Evolutionary conservation across 1,140 invertebrate species (phyloP).

Genomic region (Branchinecta lindahli): DNA sequence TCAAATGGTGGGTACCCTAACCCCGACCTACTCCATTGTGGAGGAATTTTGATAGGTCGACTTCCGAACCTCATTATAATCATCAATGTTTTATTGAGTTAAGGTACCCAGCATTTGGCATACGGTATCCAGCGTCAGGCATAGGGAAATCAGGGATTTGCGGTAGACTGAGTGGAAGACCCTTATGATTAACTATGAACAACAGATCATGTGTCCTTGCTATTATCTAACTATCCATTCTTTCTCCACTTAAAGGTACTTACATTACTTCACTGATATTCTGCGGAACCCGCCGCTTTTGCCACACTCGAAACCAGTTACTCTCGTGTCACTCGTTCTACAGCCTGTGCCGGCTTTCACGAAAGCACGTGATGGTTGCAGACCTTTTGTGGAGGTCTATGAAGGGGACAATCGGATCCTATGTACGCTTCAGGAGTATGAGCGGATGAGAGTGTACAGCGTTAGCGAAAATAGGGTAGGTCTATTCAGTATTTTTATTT

Average conservation of each 20-base stretch:
- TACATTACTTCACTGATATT: conserved; percentile 64
- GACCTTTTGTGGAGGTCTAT: conserved; percentile 81
- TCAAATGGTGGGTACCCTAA: too few relatives aligned
- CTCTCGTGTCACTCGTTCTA: conserved; percentile 56
- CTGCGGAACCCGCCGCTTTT: conserved; percentile 36
- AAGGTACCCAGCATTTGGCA: too few relatives aligned
- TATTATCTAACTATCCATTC: too few relatives aligned
- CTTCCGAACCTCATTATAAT: too few relatives aligned
- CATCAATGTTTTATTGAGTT: too few relatives aligned
- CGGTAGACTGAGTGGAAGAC: too few relatives aligned
- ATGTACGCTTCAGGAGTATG: conserved; percentile 71
- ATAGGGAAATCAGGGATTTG: too few relatives aligned
- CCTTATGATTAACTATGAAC: too few relatives aligned
- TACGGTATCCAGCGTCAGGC: too few relatives aligned
- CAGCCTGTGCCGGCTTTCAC: conserved; percentile 81
- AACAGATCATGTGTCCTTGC: too few relatives aligned
- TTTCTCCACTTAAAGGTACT: conserved; percentile 41
- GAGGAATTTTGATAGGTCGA: too few relatives aligned
- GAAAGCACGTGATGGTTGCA: conserved; percentile 71
- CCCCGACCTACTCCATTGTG: too few relatives aligned
- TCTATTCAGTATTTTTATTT: background rate
- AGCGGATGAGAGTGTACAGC: conserved; percentile 63
- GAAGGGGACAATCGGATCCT: conserved; percentile 69
- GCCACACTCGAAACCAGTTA: conserved; percentile 60
- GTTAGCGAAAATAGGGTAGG: conserved; percentile 55